phyloP scores from a whole-genome alignment of 1,140 invertebrate species.

The Procambarus clarkii region DNA sequence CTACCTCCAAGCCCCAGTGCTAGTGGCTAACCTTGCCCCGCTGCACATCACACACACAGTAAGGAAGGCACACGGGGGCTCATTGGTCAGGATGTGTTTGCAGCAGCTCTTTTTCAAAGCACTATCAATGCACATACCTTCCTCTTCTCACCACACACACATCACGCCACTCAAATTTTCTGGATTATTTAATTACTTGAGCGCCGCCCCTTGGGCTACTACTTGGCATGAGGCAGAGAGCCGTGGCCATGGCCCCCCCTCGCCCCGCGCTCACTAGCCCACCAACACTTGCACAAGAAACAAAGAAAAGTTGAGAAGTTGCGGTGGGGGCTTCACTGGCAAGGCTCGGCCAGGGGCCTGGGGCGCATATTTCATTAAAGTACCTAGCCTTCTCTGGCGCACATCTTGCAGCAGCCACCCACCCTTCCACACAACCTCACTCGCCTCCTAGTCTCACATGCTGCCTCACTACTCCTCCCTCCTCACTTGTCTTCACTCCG shows the following conservation, averaged over 20 bases:
- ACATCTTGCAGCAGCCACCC: slow-evolving; percentile 48
- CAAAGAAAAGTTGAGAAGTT: slow-evolving; percentile 66
- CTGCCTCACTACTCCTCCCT: neutral
- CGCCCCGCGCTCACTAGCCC: slow-evolving; percentile 10
- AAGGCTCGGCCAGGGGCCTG: slow-evolving; percentile 53
- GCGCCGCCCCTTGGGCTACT: too few relatives aligned
- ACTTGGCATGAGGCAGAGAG: neutral
- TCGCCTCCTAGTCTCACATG: neutral
- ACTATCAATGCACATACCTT: slow-evolving; percentile 23
- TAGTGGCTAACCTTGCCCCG: neutral
- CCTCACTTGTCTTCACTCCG: slow-evolving; percentile 19
- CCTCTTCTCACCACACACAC: slow-evolving; percentile 3
- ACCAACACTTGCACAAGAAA: slow-evolving; percentile 63
- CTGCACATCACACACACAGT: neutral
- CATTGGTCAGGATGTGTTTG: neutral
- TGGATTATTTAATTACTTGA: neutral
- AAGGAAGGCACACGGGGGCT: neutral
- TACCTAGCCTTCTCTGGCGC: slow-evolving; percentile 62
- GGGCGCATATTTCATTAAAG: slow-evolving; percentile 66
- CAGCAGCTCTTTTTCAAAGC: neutral
- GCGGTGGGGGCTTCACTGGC: slow-evolving; percentile 61
- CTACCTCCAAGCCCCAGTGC: neutral
- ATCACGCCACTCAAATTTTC: neutral
- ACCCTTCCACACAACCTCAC: slow-evolving; percentile 41
- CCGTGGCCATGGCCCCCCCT: neutral